Evolutionary conservation across 2,113 vertebrate genomes (phyloP).

Genomic region (Chloroceryle aenea): DNA sequence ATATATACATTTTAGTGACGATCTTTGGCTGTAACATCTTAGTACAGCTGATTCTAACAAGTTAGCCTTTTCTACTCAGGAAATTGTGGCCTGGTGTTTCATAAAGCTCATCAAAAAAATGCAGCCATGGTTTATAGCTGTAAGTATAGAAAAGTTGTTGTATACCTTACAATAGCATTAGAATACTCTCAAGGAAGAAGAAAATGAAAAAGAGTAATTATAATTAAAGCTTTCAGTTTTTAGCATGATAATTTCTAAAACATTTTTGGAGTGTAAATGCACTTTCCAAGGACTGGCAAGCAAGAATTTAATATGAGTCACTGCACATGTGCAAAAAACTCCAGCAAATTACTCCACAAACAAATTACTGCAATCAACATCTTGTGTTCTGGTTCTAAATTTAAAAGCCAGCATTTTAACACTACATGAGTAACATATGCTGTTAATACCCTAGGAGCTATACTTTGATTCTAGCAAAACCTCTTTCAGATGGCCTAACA

Average conservation of each 20-base stretch:
- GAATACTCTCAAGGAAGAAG: conserved; percentile 43
- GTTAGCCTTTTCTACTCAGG: not conserved
- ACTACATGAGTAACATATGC: conserved; percentile 73
- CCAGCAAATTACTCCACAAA: conserved; percentile 79
- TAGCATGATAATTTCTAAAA: conserved; percentile 61
- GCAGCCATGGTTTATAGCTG: not conserved
- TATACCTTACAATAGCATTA: conserved; percentile 19
- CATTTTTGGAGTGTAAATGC: conserved; percentile 74
- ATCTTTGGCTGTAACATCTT: not conserved
- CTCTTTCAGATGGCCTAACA: conserved; percentile 72
- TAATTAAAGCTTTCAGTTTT: conserved; percentile 66
- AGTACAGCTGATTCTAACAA: not conserved
- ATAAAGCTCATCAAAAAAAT: not conserved
- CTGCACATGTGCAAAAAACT: conserved; percentile 78
- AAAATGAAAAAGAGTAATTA: conserved; percentile 51
- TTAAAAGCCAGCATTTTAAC: conserved; percentile 78
- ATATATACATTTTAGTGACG: not conserved
- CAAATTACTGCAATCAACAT: conserved; percentile 84
- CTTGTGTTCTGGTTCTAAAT: conserved; percentile 82
- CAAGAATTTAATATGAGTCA: conserved; percentile 77
- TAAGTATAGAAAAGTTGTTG: not conserved
- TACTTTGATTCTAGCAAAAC: conserved; percentile 68
- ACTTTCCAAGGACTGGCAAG: conserved; percentile 57
- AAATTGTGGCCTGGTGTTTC: not conserved
- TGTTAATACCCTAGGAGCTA: conserved; percentile 71